Evolutionary conservation across 2,888 invertebrate genomes (phyloP), one percentile per base, ranked within the genome.

Genomic region (Sesia apiformis): DNA sequence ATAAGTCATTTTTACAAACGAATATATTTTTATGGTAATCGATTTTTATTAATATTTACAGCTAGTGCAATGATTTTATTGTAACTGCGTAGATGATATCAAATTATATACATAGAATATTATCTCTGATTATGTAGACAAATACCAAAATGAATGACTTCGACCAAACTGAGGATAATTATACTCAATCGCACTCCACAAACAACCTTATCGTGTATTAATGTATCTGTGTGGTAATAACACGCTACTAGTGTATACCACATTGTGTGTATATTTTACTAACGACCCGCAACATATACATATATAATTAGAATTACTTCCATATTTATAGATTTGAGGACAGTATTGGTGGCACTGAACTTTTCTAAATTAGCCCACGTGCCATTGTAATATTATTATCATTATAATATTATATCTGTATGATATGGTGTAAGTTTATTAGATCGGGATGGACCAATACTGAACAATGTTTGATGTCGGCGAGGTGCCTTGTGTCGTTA

Each of bases 361-460:
- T 46, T 59, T 56, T 66, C 64, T 56, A 69, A 70, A 72, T 67
- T 69, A 56, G 61, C 55, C 54, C 60, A 52, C 57, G 76, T 76
- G 76, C 75, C 76, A 75, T 74, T 70, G 57, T 69, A 63, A 66
- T 60, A 62, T 50, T 60, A 63, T 67, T 63, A 65, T 61, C 64
- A 66, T 65, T 64, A 64, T n/a, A n/a, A n/a, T n/a, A n/a, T n/a
- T n/a, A n/a, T n/a, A n/a, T 62, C 63, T 64, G 58, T 60, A 7
- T 46, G 8, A 8, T 46, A 46, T 8, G 46, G 8, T 8, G 8
- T 3, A 46, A 46, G 5, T n/a, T 4, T 65, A 67, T 70, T 74
- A 70, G 74, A 74, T 74, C 60, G 70, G 70, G 71, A 70, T 75
- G 83, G 86, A 86, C 86, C 86, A 86, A 84, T 74, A 64, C 65